Base-by-base conservation (phyloP, 2,113 vertebrate species). In the Octodon degus region DNA sequence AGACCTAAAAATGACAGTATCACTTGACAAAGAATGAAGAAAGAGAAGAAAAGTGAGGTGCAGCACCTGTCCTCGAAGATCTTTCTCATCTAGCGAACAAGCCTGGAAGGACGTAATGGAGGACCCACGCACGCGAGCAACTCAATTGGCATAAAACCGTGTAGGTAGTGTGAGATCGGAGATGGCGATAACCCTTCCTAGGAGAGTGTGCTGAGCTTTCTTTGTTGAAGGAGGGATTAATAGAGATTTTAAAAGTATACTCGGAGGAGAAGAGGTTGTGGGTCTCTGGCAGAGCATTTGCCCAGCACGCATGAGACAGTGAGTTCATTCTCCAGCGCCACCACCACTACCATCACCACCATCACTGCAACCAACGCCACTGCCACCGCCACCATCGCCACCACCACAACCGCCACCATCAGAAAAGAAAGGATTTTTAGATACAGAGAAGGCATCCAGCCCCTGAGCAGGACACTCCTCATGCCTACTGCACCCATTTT, bases 1-100 rank as follows among this genome's bases (percentile, higher is more conserved):
- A 93, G n/a, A 82, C 37, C 89, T 86, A 91, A 34, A 95, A 95
- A 62, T 87, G 43, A 19, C 3, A 19, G 16, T 93, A 89, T 32
- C 53, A 22, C 34, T n/a, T 72, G n/a, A 89, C 20, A 22, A 37
- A 25, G 12, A 65, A 4, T 58, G 10, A 2, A 10, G 32, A 65
- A 84, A 77, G 20, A 37, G 5, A 20, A 84, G n/a, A 67, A 25
- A 60, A 88, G 30, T 79, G 60, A 91, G 65, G 79, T 37, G n/a
- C 7, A 63, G 50, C 13, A 53, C 10, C 5, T n/a, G 24, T 3
- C 62, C 37, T 53, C 53, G 74, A 70, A 80, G 76, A 81, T 68
- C 25, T 85, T 94, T 84, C 70, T 27, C 72, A 40, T 81, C n/a
- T 47, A 37, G 6, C 11, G 67, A 60, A 63, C 6, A 50, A 74